Percentiles rank a stretch among this genome's conserved stretches.
Evolutionary conservation across 2,888 invertebrate species (phyloP).

Genomic region (Nephrotoma appendiculata): DNA sequence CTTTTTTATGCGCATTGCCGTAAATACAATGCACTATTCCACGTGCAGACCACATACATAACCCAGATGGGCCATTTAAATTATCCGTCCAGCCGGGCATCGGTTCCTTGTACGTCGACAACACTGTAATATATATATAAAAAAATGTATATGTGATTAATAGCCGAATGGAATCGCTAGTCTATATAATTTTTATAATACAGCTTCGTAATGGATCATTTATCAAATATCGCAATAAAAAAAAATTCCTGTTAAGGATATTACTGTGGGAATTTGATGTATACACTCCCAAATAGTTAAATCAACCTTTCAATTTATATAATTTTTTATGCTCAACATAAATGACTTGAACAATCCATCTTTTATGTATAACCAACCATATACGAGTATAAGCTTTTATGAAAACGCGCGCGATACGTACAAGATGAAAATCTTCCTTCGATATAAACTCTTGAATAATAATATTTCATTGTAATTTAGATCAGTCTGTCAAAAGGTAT

Average conservation of each 20-base stretch:
- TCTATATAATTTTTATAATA: background rate
- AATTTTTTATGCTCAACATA: background rate
- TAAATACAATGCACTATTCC: slow-evolving; percentile 31
- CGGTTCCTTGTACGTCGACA: slow-evolving; percentile 34
- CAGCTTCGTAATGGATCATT: background rate
- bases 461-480: background rate
- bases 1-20: slow-evolving; percentile 25
- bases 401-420: background rate
- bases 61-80: slow-evolving; percentile 32
- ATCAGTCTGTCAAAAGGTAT: background rate
- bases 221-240: background rate
- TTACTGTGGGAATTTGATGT: background rate
- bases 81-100: slow-evolving; percentile 34
- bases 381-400: background rate
- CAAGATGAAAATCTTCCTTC: background rate
- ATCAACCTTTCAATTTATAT: background rate
- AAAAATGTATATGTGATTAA: background rate
- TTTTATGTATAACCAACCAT: background rate
- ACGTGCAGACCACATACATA: slow-evolving; percentile 31
- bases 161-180: background rate
- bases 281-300: background rate
- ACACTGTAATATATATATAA: slow-evolving; percentile 20
- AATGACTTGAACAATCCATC: background rate
- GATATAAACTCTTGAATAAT: background rate
- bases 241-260: background rate